Base-by-base conservation (phyloP, 2,113 vertebrate species). In the Leptobrachium leishanense region DNA sequence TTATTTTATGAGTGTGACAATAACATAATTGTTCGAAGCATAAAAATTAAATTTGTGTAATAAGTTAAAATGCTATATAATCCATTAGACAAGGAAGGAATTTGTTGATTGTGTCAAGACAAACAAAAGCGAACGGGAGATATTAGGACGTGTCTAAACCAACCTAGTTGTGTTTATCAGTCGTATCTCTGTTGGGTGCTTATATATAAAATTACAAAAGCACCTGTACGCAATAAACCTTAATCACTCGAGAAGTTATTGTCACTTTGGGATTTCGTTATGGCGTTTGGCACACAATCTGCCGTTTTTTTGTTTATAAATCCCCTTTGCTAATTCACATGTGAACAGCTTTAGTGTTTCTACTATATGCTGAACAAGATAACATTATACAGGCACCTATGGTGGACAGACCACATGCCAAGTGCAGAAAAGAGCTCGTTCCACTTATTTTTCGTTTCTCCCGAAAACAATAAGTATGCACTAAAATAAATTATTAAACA, bases 171-270 rank as follows among this genome's bases (percentile, higher is more conserved):
- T 63, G 71, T 12, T 73, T 79, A 72, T 72, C 53, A 55, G 72
- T 74, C 13, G 53, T 68, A 62, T 74, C 78, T 68, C 78, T 74
- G 78, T 68, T 81, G 78, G 78, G 78, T 74, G 72, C 72, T 74
- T 55, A 81, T 50, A 59, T 70, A 74, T 74, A 59, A 81, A 74
- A 68, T 41, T 43, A 50, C 53, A 68, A 80, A 81, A 81, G 72
- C 78, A 81, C 78, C 78, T 81, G 78, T 81, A 81, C 64, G 73
- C 78, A 81, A 81, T 81, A 81, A 81, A 81, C 53, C 72, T 62
- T 74, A 74, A 81, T 81, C 78, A 74, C 78, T 80, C 50, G 67
- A 79, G 77, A 74, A 81, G 74, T 81, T 64, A 81, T 74, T 67
- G 72, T 46, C 62, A 68, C 50, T 62, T 62, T 54, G 78, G 78